These are phyloP conservation scores for Eupelmus urozonus DNA, from an alignment of 2,888 invertebrate genomes.

Conservation along the genomic window DNA sequence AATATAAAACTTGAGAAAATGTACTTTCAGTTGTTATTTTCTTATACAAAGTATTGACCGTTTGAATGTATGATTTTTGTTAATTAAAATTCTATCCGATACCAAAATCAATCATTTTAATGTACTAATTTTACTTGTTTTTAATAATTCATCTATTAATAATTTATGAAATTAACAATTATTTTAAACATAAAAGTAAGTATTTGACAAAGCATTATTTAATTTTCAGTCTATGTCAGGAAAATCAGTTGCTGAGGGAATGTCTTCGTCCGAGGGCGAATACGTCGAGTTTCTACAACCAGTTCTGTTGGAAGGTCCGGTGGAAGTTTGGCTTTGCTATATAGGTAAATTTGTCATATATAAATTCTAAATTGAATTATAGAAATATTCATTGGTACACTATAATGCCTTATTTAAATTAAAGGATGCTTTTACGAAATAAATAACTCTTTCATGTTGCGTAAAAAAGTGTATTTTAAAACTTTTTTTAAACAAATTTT, in stretches of 20 bases:
- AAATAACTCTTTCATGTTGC: no score
- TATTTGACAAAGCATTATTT: not conserved
- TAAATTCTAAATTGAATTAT: no score
- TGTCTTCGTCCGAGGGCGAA: constrained; percentile 92
- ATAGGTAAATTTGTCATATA: constrained; percentile 80
- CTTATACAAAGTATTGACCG: no score
- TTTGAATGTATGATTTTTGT: no score
- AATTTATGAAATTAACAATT: not conserved
- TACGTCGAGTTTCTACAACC: constrained; percentile 85
- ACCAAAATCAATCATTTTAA: not conserved
- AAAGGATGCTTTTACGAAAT: no score
- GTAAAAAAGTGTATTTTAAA: no score
- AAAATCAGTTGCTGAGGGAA: constrained; percentile 81
- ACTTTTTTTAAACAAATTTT: no score
- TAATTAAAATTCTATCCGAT: not conserved
- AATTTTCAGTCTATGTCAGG: constrained; percentile 63
- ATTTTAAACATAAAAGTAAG: not conserved
- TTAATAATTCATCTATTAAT: not conserved
- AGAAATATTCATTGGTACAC: no score
- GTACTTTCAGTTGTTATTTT: no score
- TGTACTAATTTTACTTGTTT: not conserved
- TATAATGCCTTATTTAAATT: no score
- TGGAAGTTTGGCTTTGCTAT: constrained; percentile 88
- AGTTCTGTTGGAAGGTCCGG: constrained; percentile 87
- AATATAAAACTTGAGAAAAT: no score